Base-by-base conservation (phyloP, 2,797 vertebrate species). In the Okamejei kenojei region DNA sequence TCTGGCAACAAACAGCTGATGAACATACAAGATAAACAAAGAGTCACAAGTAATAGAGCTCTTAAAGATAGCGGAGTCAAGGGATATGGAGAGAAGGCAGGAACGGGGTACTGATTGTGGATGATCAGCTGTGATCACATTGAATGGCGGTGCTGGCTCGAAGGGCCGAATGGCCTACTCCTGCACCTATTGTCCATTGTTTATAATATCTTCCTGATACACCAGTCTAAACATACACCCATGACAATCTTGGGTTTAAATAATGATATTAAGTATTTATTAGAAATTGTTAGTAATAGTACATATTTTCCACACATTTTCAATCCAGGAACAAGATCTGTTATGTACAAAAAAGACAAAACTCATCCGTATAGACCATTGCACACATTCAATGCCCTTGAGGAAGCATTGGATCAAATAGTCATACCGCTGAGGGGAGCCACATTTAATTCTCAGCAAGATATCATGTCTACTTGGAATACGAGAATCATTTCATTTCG, bases 391-490 rank as follows among this genome's bases (percentile, higher is more conserved):
- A 68, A 65, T 35, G 13, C 13, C 88, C 35, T 68, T 26, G 23
- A 88, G 84, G 61, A 68, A 91, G 11, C 45, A 45, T 74, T 90
- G 2, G 11, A 23, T 91, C 68, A 91, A 90, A 91, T 91, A 38
- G 65, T 19, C 26, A 1, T n/a, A 15, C 11, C 9, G 15, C 86
- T 90, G 63, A 68, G 63, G 5, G 19, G 21, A 11, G 17, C 9
- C 10, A 21, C 21, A 5, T 45, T 76, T 54, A 71, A 4, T 76
- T 92, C 71, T 92, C 90, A 76, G 68, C 26, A 92, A 45, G 23
- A 74, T 92, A 45, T 11, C 21, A 21, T 15, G 45, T 54, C 26
- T 11, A n/a, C 10, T 76, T 4, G 23, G 10, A 74, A 21, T 65
- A 92, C 74, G 45, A 45, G 23, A 26, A 74, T 38, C 26, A n/a